Evolutionary conservation across 2,888 invertebrate genomes (phyloP).

Genomic region (Cheilosia vulpina): DNA sequence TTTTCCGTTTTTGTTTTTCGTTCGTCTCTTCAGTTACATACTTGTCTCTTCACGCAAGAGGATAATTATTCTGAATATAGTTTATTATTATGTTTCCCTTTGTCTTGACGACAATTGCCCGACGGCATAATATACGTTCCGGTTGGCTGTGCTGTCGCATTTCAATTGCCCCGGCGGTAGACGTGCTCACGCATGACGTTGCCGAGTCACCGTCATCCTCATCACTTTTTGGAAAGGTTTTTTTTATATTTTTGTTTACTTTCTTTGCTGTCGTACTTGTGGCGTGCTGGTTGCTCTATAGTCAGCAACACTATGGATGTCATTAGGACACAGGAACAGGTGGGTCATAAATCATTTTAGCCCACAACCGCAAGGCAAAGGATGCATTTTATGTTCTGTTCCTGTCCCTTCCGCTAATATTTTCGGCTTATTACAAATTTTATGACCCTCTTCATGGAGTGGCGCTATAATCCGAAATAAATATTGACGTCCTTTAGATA

Average conservation of each 20-base stretch:
- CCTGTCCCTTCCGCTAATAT: background rate
- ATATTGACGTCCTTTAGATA: too few relatives aligned
- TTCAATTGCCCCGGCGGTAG: conserved; percentile 32
- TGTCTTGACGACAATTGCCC: conserved; percentile 56
- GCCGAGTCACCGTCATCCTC: conserved; percentile 20
- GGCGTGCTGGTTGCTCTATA: background rate
- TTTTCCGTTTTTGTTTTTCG: conserved; percentile 7
- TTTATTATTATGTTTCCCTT: conserved; percentile 56
- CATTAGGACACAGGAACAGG: conserved; percentile 8
- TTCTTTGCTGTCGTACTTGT: background rate
- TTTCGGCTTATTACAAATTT: background rate
- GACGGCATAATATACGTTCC: conserved; percentile 47
- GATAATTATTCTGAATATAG: conserved; percentile 48
- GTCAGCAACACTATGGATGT: background rate
- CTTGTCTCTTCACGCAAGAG: conserved; percentile 43
- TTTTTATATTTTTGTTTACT: conserved; percentile 2
- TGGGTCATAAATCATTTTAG: conserved; percentile 14
- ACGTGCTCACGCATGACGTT: conserved; percentile 56
- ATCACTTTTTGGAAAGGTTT: background rate
- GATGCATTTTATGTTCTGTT: background rate
- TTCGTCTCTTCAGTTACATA: background rate
- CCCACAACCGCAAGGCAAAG: background rate
- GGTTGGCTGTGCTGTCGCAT: conserved; percentile 62
- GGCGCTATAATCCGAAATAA: too few relatives aligned
- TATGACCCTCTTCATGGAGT: background rate